Evolutionary conservation across 1,140 invertebrate species (phyloP), one percentile per base, ranked within the genome.

Genomic region (Aphis craccivora): DNA sequence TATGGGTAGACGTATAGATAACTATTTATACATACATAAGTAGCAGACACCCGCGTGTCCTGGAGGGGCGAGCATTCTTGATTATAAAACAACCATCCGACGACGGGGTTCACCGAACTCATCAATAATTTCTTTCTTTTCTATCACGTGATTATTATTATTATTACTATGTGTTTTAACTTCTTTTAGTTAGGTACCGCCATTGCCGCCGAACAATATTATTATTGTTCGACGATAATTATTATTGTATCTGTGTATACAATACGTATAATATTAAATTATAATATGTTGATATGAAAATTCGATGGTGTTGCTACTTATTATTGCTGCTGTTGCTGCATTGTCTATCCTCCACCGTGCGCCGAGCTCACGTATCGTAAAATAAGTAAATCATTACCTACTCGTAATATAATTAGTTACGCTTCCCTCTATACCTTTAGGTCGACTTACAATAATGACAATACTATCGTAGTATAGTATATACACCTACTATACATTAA

Each of bases 101-200:
- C 60, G 45, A 53, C 48, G 81, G 91, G 76, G 91, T 93, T 93
- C 91, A 93, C 91, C 81, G 91, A 93, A 93, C 91, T 55, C 91
- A n/a, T 93, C 81, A 43, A 40, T 86, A 43, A 40, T 86, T 84
- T 86, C 91, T 86, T 93, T 92, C n/a, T 91, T 43, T 76, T 23
- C 67, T 40, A 35, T 30, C 40, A 25, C 51, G n/a, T 88, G 2
- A 40, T 90, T 45, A 67, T 76, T 45, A 76, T 76, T 45, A 76
- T 91, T 30, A 20, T 48, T 91, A 81, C 51, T 45, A 83, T 48
- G 67, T 37, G 90, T 91, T 22, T 43, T 76, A 76, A n/a, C 60
- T 76, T 35, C 60, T 76, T 35, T 67, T 76, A 22, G 45, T 51
- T 37, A 83, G 22, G 14, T 35, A 35, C 18, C 86, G 23, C 51